Evolutionary conservation across 2,888 invertebrate genomes (phyloP), one percentile per base, ranked within the genome.

Genomic region (Heliconius sara): DNA sequence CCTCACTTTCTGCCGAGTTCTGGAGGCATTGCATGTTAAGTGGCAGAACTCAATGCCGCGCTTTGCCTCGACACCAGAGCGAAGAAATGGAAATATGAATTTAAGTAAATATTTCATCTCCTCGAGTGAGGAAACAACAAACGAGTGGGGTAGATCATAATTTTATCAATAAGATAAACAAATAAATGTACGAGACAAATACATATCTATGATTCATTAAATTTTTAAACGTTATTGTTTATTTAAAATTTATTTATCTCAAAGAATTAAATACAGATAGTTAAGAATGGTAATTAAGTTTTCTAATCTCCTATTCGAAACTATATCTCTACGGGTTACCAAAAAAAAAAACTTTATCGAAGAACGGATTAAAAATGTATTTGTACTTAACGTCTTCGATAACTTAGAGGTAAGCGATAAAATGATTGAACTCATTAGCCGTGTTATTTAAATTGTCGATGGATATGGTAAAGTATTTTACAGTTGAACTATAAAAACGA

Each of bases 381-480:
- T 73, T 73, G 57, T 73, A 72, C 6, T 57, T 57, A 60, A 60
- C 57, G 73, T 57, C n/a, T n/a, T 57, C 73, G 34, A 73, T 73
- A 57, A 30, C n/a, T 73, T 73, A 60, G 57, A 73, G 57, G 73
- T 73, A 60, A 60, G 57, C 34, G 52, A 73, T 73, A 73, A 73
- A 73, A 57, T 25, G 72, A 72, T 72, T 72, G 25, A 72, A 72
- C 52, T 72, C 72, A 72, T 72, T 72, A 72, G 72, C n/a, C 30
- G 6, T 57, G 72, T 30, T 34, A 72, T 52, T 72, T 57, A 72
- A 57, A 72, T 57, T n/a, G 6, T 9, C 47, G 16, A 71, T 71
- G 27, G 19, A 47, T 30, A 47, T 71, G 25, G 43, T 19, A 43
- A 39, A 68, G 34, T 39, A 68, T 70, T 9, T 71, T 71, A 71